Evolutionary conservation across 2,797 vertebrate species (phyloP).

Genomic region (Lemur catta): DNA sequence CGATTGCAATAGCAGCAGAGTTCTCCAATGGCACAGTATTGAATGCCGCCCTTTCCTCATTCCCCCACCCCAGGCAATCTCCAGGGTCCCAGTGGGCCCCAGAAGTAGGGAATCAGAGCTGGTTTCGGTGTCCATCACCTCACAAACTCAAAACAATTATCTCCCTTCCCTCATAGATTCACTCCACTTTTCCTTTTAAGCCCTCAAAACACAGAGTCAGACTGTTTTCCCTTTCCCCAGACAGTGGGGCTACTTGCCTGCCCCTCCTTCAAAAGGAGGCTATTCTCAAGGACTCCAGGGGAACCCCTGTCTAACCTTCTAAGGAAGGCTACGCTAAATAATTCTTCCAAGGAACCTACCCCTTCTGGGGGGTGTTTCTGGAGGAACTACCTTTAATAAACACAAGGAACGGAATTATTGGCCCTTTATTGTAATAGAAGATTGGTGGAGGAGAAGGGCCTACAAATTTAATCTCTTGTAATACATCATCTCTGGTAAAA

Average conservation of each 20-base stretch:
- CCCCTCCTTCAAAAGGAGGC: neutral
- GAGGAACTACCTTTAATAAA: neutral
- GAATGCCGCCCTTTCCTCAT: neutral
- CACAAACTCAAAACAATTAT: neutral
- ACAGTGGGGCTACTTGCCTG: neutral
- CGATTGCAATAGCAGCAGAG: neutral
- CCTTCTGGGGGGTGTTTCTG: neutral
- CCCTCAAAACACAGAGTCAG: neutral
- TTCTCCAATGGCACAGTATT: neutral
- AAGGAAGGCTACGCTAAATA: neutral
- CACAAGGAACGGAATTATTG: neutral
- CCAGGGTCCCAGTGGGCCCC: neutral
- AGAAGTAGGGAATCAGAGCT: neutral
- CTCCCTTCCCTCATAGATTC: neutral
- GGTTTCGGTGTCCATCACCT: neutral
- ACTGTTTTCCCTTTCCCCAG: neutral
- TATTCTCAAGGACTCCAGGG: neutral
- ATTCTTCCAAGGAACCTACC: neutral
- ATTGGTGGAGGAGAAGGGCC: neutral
- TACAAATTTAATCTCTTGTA: neutral
- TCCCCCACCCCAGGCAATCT: neutral
- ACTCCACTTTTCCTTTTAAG: neutral
- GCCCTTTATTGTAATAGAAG: neutral
- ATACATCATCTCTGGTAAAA: neutral
- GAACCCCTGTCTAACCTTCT: neutral